Conservation (phyloP, 2,797 vertebrate species). For the Salarias fasciatus region DNA sequence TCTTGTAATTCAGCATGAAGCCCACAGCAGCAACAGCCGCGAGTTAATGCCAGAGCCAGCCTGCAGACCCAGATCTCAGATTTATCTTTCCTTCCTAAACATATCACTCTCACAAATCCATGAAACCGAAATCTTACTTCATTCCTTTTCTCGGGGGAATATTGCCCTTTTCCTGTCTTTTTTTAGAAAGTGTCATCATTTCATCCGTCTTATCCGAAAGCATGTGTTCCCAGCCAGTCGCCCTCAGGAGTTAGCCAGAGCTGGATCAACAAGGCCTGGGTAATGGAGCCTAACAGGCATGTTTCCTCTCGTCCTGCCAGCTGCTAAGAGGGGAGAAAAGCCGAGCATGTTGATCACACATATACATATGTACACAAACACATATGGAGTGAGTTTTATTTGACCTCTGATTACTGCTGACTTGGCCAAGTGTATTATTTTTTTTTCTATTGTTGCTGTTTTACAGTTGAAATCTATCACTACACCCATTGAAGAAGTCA, state of each 20-base stretch:
- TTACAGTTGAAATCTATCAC: neutral
- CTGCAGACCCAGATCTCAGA: constrained; percentile 4
- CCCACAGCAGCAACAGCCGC: neutral
- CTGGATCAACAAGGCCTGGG: constrained; percentile 74
- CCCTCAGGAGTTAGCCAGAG: constrained; percentile 65
- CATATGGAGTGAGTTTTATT: constrained; percentile 40
- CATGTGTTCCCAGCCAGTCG: constrained; percentile 63
- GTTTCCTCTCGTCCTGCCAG: constrained; percentile 78
- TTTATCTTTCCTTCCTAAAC: constrained; percentile 8
- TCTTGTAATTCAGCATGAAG: constrained; percentile 7
- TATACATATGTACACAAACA: constrained; percentile 33
- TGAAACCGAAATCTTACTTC: constrained; percentile 23
- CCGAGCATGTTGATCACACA: constrained; percentile 45
- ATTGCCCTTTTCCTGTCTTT: constrained; percentile 43
- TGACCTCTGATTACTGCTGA: constrained; percentile 28
- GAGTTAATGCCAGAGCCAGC: neutral
- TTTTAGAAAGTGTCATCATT: constrained; percentile 55
- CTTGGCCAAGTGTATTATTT: constrained; percentile 5
- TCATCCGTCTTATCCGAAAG: constrained; percentile 53
- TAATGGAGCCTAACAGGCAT: constrained; percentile 74
- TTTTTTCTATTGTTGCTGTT: neutral
- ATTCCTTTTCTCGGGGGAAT: constrained; percentile 31
- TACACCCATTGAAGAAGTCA: constrained; percentile 23
- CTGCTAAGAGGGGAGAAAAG: constrained; percentile 64
- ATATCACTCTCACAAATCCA: constrained; percentile 4